These are phyloP conservation scores for Eremophila alpestris DNA, from an alignment of 2,797 vertebrate genomes.

Conservation along the genomic window DNA sequence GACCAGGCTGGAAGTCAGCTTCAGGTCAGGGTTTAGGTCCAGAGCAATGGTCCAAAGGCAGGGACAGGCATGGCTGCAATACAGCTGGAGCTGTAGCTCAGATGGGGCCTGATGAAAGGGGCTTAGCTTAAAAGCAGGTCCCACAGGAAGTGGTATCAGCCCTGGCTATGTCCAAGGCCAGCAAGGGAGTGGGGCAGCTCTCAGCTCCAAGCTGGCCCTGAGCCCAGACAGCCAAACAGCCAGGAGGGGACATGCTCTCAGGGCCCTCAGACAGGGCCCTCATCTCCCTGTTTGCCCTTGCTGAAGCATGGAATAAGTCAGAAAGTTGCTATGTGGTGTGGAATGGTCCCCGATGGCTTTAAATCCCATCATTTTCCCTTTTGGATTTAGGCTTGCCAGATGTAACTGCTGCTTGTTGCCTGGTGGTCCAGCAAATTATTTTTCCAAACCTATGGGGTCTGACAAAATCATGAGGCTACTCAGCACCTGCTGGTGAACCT, in stretches of 20 bases:
- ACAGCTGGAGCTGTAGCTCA: neutral
- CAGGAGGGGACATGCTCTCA: neutral
- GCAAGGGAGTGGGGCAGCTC: neutral
- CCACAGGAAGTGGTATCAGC: neutral
- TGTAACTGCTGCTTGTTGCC: neutral
- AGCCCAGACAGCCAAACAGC: neutral
- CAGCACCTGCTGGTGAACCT: neutral
- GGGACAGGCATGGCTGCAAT: neutral
- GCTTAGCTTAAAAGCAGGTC: neutral
- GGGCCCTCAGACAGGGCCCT: neutral
- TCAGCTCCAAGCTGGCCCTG: neutral
- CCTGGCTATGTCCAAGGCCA: neutral
- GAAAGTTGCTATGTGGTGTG: neutral
- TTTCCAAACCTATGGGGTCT: neutral
- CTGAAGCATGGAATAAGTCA: neutral
- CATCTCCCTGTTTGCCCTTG: neutral
- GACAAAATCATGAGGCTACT: neutral
- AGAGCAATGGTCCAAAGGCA: neutral
- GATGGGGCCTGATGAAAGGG: neutral
- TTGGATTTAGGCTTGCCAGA: neutral
- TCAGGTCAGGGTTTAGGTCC: neutral
- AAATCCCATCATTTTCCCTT: neutral
- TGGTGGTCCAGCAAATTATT: neutral
- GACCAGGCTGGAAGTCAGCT: neutral
- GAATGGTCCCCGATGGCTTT: neutral